These are phyloP conservation scores for Diorhabda carinulata DNA, from an alignment of 1,140 invertebrate species.

Conservation along the genomic window DNA sequence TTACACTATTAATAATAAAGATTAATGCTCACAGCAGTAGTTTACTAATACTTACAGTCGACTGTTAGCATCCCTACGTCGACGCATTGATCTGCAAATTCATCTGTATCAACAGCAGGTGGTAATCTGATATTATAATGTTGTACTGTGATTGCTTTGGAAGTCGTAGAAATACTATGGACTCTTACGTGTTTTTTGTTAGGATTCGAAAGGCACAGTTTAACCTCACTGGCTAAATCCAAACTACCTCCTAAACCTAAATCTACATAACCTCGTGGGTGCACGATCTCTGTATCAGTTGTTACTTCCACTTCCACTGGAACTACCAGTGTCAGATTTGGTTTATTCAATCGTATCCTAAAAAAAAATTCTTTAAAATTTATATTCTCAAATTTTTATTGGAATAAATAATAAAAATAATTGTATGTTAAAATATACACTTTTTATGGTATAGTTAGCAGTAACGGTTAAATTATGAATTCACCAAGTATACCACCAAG, in stretches of 20 bases:
- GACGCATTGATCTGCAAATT: constrained; percentile 43
- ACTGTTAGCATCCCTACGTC: constrained; percentile 70
- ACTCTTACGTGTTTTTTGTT: constrained; percentile 66
- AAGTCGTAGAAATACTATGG: constrained; percentile 55
- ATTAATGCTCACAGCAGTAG: no score
- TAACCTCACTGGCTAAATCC: constrained; percentile 62
- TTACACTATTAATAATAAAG: no score
- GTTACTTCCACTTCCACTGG: constrained; percentile 86
- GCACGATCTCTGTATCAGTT: constrained; percentile 68
- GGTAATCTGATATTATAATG: constrained; percentile 61
- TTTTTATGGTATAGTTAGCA: no score
- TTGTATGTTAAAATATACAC: no score
- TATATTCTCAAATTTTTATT: no score
- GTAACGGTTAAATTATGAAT: no score
- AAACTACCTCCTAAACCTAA: constrained; percentile 75
- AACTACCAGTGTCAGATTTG: constrained; percentile 67
- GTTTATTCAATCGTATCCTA: constrained; percentile 70
- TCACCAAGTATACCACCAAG: no score
- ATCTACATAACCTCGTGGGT: constrained; percentile 72
- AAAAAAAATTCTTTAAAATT: constrained; percentile 3
- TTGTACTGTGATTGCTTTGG: constrained; percentile 58
- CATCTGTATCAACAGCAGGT: constrained; percentile 54
- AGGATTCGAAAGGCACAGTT: constrained; percentile 69
- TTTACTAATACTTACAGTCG: constrained; percentile 62
- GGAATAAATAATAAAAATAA: no score